Evolutionary conservation across 2,113 vertebrate species (phyloP).

Genomic region (Oryzias celebensis): DNA sequence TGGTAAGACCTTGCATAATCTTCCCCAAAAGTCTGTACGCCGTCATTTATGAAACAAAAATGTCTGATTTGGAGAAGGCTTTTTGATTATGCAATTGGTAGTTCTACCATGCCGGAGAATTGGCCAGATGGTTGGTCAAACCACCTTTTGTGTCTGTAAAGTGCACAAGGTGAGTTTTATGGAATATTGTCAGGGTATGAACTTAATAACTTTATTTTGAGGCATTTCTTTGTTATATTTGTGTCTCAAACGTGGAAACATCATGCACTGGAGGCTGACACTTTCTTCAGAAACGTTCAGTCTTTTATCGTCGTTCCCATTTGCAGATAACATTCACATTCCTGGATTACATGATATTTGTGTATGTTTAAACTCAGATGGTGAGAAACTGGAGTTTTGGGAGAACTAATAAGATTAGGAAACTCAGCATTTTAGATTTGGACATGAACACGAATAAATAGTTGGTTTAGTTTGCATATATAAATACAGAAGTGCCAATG

Average conservation of each 20-base stretch:
- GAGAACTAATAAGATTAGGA: conserved; percentile 27
- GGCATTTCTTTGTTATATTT: conserved; percentile 13
- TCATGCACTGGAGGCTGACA: not conserved
- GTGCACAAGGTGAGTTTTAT: conserved; percentile 51
- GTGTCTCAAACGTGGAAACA: conserved; percentile 18
- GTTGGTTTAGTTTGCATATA: too few species aligned
- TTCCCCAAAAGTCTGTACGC: not conserved
- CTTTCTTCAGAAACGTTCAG: not conserved
- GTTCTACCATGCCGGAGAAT: conserved; percentile 45
- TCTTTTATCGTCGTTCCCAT: conserved; percentile 9
- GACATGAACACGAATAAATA: too few species aligned
- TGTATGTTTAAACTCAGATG: conserved; percentile 19
- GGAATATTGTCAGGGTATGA: conserved; percentile 44
- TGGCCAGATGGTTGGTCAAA: conserved; percentile 29
- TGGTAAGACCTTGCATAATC: conserved; percentile 9
- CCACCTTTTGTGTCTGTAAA: conserved; percentile 49
- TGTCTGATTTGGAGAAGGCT: conserved; percentile 41
- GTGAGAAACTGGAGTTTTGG: conserved; percentile 13
- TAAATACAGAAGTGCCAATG: too few species aligned
- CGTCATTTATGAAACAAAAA: conserved; percentile 19
- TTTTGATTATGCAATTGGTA: conserved; percentile 53
- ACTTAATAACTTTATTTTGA: conserved; percentile 23
- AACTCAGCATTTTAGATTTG: conserved; percentile 22
- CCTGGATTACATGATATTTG: conserved; percentile 12
- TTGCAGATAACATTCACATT: conserved; percentile 17